Base-by-base conservation (phyloP, 2,113 vertebrate species). In the Notothenia coriiceps region DNA sequence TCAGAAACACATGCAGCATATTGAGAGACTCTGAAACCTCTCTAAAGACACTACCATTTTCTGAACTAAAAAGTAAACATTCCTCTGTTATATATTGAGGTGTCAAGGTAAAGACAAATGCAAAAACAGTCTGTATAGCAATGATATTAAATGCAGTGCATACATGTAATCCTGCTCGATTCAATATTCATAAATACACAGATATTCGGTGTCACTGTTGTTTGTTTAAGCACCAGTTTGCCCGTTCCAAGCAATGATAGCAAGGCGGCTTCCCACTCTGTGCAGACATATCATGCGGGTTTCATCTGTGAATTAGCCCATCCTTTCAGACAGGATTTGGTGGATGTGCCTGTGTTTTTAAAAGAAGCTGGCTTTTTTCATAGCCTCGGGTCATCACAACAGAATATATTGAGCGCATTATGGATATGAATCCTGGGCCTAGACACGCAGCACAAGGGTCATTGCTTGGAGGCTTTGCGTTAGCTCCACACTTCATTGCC, bases 331-430 rank as follows among this genome's bases (percentile, higher is more conserved):
- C 87, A 75, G 84, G 91, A 95, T 93, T 91, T 91, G 87, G 85
- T 87, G 87, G 87, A 90, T 87, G 87, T 91, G 90, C 86, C 90
- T 89, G 80, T 92, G 90, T 94, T 92, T 94, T 93, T 84, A 86
- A 92, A 91, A 86, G 77, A 87, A 91, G 83, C 90, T 90, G 82
- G 85, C 90, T 84, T 85, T 88, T 87, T 86, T 84, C 51, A n/a
- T 88, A 87, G 94, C 94, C 94, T 47, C 88, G 57, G 92, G 94
- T 94, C 93, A 93, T 92, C 88, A 84, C 93, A 90, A 64, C 93
- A 90, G 94, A 94, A 95, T 95, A 95, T 96, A 94, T 95, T 93
- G 92, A 95, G 90, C 87, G 87, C 93, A 95, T 95, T 95, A 96
- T 96, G 93, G 93, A 95, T 95, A 95, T 94, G 93, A 95, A 94